Evolutionary conservation across 2,797 vertebrate species (phyloP).

Genomic region (Pempheris klunzingeri): DNA sequence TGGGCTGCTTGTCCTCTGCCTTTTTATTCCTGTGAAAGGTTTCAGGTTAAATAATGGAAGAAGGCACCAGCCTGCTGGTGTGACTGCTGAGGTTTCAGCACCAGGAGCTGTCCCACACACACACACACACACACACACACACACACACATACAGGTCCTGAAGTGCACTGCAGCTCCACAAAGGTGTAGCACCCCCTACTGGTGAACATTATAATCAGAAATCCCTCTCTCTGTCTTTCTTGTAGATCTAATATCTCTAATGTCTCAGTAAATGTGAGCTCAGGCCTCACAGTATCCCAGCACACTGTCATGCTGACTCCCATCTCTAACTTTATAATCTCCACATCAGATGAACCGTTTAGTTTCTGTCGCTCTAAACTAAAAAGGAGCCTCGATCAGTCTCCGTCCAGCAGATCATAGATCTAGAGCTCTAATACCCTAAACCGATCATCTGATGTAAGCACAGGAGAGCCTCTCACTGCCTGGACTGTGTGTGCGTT

Average conservation of each 20-base stretch:
- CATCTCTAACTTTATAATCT: neutral
- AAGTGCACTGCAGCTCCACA: neutral
- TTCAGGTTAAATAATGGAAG: neutral
- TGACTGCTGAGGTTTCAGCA: conserved; percentile 64
- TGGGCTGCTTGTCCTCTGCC: neutral
- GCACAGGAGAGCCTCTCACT: too few relatives aligned
- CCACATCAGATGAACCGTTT: too few relatives aligned
- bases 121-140: conserved; percentile 27
- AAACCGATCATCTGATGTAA: too few relatives aligned
- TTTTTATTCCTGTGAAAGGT: neutral
- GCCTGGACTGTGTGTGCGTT: neutral
- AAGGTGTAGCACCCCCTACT: conserved; percentile 54
- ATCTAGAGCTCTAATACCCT: too few relatives aligned
- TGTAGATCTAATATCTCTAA: too few relatives aligned
- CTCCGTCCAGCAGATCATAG: too few relatives aligned
- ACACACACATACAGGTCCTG: conserved; percentile 1
- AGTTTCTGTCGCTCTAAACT: too few relatives aligned
- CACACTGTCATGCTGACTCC: neutral
- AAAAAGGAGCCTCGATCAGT: too few relatives aligned
- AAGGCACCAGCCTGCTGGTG: neutral
- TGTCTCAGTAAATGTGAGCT: too few relatives aligned
- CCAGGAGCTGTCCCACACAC: conserved; percentile 68
- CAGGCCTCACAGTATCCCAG: too few relatives aligned
- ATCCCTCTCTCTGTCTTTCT: neutral
- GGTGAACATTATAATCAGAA: neutral